Evolutionary conservation across 2,888 invertebrate genomes (phyloP).

Genomic region (Pseudolycoriella hygida): DNA sequence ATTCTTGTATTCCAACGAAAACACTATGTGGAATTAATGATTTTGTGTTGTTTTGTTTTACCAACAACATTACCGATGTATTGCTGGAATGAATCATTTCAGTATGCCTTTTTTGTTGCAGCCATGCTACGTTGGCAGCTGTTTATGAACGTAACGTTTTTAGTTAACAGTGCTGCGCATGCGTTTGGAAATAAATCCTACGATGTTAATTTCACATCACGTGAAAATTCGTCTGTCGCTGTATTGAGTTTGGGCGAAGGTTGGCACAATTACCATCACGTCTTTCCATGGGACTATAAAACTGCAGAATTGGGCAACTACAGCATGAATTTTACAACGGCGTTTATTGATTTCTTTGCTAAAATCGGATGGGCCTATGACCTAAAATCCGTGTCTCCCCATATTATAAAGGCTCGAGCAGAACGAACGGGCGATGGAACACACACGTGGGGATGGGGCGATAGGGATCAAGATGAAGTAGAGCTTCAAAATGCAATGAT

Average conservation of each 20-base stretch:
- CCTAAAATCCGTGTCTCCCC: no score
- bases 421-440: no score
- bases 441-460: no score
- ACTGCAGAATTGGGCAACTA: no score
- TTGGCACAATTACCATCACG: no score
- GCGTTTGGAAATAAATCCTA: constrained; percentile 59
- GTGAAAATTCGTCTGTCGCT: constrained; percentile 45
- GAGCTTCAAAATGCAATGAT: no score
- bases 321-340: no score
- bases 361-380: no score
- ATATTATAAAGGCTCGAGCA: no score
- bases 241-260: constrained; percentile 50
- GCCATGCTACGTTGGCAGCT: constrained; percentile 61
- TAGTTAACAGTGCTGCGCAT: constrained; percentile 81
- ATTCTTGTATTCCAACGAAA: constrained; percentile 76
- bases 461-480: no score
- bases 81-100: constrained; percentile 56
- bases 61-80: constrained; percentile 62
- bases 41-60: constrained; percentile 54
- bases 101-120: constrained; percentile 47
- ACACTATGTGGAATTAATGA: constrained; percentile 57
- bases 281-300: no score
- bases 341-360: no score
- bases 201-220: constrained; percentile 51
- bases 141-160: constrained; percentile 74